A percentile compares a stretch with the other conserved stretches of the same genome.
phyloP scores from a whole-genome alignment of 64 coral and sea anemone genomes.

The Porites lutea region DNA sequence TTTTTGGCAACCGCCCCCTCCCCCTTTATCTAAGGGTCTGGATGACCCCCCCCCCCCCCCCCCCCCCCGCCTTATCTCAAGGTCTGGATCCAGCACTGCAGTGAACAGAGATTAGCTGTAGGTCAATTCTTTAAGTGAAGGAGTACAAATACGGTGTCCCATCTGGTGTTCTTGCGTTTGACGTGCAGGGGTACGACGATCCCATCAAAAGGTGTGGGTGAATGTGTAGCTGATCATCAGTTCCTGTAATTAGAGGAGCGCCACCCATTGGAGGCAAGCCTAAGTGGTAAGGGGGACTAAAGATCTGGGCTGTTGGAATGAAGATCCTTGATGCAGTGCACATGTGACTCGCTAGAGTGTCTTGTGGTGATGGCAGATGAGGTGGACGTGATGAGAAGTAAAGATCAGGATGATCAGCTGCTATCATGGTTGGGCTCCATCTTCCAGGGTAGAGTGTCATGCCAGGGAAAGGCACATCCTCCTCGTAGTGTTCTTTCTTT shows the following conservation, averaged over 20 bases:
- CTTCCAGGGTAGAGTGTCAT: conserved; percentile 39
- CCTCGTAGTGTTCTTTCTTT: conserved; percentile 51
- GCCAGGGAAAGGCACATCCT: conserved; percentile 33
- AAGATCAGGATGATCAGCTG: conserved; percentile 36
- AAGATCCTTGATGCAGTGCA: conserved; percentile 62
- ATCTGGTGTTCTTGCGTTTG: conserved; percentile 42
- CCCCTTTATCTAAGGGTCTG: no score
- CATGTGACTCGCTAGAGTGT: conserved; percentile 42
- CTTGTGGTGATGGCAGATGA: conserved; percentile 17
- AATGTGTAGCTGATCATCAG: conserved; percentile 52
- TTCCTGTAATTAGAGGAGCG: conserved; percentile 26
- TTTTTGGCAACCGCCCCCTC: no score
- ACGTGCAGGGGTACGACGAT: conserved; percentile 48
- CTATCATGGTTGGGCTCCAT: conserved; percentile 42
- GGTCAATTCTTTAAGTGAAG: neutral
- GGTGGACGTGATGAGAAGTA: conserved; percentile 18
- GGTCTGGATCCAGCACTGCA: no score
- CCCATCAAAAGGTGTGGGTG: conserved; percentile 69
- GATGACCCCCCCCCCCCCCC: no score
- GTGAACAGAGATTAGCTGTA: no score
- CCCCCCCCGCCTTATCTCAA: no score
- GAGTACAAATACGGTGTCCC: conserved; percentile 26
- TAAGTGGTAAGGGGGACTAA: conserved; percentile 34
- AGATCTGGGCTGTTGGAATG: conserved; percentile 61
- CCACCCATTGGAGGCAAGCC: conserved; percentile 36